Evolutionary conservation across 2,113 vertebrate species (phyloP).

Genomic region (Acanthochromis polyacanthus): DNA sequence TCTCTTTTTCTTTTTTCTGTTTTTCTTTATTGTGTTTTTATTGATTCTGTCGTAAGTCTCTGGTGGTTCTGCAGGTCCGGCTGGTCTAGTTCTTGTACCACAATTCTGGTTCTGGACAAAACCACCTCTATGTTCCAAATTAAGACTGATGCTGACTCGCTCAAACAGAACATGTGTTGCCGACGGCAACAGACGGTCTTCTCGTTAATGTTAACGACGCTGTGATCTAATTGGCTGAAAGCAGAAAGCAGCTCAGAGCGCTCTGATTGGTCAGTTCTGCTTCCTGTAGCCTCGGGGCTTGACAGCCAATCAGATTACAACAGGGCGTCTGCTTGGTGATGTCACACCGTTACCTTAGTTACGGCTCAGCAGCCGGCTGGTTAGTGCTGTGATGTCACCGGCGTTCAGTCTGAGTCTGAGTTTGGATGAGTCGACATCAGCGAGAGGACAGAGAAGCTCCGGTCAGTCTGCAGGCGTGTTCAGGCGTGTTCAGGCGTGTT

Average conservation of each 20-base stretch:
- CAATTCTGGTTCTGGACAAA: no score
- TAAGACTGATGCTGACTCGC: background rate
- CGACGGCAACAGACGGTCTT: conserved; percentile 23
- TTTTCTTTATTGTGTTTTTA: no score
- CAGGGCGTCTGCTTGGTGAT: conserved; percentile 24
- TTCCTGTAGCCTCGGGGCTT: conserved; percentile 46
- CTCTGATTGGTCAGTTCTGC: conserved; percentile 36
- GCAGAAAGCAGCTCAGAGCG: background rate
- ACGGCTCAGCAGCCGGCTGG: background rate
- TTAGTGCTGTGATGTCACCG: background rate
- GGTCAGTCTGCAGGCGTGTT: no score
- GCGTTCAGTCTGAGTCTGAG: background rate
- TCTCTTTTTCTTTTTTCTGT: no score
- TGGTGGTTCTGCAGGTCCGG: no score
- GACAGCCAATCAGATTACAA: conserved; percentile 68
- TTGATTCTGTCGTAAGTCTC: no score
- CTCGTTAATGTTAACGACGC: conserved; percentile 9
- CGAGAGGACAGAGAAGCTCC: no score
- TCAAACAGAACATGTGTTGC: conserved; percentile 28
- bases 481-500: no score
- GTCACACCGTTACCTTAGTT: conserved; percentile 32
- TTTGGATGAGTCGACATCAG: background rate
- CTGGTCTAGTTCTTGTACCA: no score
- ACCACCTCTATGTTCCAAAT: no score
- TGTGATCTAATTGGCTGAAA: conserved; percentile 58